A percentile compares a stretch with the other conserved stretches of the same genome.
Conservation (phyloP, 2,797 vertebrate genomes). For the Geotrypetes seraphini region DNA sequence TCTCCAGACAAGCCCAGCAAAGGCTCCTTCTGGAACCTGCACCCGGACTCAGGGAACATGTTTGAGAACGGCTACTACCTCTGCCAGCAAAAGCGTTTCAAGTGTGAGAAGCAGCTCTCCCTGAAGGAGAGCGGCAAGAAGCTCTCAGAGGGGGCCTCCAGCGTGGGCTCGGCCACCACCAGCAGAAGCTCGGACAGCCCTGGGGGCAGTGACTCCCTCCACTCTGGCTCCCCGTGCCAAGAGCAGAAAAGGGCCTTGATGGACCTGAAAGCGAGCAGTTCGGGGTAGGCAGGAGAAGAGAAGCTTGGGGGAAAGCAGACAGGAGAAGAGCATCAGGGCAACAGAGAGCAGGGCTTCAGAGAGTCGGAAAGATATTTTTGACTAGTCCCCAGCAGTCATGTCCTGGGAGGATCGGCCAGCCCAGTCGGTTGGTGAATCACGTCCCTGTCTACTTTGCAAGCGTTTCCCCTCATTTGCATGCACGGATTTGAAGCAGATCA, state of each 20-base stretch:
- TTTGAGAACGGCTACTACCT: constrained; percentile 96
- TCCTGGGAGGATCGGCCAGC: no score
- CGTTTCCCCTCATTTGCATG: no score
- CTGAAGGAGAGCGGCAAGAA: constrained; percentile 56
- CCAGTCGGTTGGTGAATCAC: no score
- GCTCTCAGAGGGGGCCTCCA: constrained; percentile 18
- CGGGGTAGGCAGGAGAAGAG: no score
- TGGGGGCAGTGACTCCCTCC: constrained; percentile 79
- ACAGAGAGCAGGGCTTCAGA: no score
- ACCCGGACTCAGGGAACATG: constrained; percentile 95
- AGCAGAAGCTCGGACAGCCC: constrained; percentile 73
- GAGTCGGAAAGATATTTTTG: no score
- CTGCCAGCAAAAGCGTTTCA: constrained; percentile 91
- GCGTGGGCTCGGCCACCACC: constrained; percentile 26
- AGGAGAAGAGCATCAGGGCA: no score
- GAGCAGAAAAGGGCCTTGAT: constrained; percentile 83
- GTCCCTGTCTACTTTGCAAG: no score
- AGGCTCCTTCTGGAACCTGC: constrained; percentile 91
- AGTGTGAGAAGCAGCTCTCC: constrained; percentile 75
- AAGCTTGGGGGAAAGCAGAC: no score
- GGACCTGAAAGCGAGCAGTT: constrained; percentile 78
- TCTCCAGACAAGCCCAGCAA: constrained; percentile 90
- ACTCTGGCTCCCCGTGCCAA: constrained; percentile 72
- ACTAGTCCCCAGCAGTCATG: no score
- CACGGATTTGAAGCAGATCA: no score